These are phyloP conservation scores for Uria lomvia DNA, from an alignment of 2,113 vertebrate species.

Conservation along the genomic window DNA sequence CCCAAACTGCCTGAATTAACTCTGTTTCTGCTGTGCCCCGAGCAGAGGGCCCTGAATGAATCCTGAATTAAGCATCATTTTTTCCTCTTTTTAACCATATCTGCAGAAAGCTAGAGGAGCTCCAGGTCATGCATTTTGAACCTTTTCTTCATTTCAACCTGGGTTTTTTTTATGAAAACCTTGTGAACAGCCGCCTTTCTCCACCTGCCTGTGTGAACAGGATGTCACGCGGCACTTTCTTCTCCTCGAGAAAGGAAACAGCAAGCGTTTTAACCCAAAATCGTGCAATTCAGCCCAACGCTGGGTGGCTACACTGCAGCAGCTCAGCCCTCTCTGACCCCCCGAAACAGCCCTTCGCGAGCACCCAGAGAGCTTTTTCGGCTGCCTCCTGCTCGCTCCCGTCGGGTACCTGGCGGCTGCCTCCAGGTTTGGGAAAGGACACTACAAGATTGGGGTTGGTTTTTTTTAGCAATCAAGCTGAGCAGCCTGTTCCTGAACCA, in stretches of 20 bases:
- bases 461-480: too few relatives aligned
- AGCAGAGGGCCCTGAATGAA: not conserved
- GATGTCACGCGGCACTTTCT: not conserved
- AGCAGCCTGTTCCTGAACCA: not conserved
- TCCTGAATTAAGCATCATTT: not conserved
- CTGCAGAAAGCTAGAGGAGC: not conserved
- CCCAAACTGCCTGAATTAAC: not conserved
- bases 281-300: fast-evolving
- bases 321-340: not conserved
- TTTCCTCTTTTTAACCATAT: fast-evolving
- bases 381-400: not conserved
- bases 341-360: not conserved
- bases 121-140: fast-evolving
- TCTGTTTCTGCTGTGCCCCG: fast-evolving
- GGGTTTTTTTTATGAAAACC: not conserved
- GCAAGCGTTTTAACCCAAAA: not conserved
- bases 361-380: fast-evolving
- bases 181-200: not conserved
- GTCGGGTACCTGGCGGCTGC: fast-evolving
- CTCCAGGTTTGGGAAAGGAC: not conserved
- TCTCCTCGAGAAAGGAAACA: not conserved
- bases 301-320: not conserved
- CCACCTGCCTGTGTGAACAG: not conserved
- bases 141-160: not conserved
- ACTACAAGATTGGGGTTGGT: fast-evolving